A percentile compares a stretch with the other conserved stretches of the same genome.
Conservation (phyloP, 2,113 vertebrate genomes). For the Aegithalos caudatus region DNA sequence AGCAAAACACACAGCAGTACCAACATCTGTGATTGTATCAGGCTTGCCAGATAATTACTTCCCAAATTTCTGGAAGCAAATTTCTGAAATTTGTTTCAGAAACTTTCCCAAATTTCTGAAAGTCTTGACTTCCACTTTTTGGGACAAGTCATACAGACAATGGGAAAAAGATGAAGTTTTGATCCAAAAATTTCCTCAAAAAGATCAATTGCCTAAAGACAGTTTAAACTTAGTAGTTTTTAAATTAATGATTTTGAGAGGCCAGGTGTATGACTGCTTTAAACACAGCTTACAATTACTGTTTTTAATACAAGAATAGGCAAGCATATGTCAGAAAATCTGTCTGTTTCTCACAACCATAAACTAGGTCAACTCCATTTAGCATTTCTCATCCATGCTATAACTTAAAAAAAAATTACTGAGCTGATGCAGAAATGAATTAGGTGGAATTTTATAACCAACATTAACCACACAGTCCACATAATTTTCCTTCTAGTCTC, state of each 20-base stretch:
- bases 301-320: neutral
- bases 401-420: neutral
- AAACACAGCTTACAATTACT: neutral
- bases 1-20: neutral
- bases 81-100: too few species aligned
- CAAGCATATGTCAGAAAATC: slow-evolving; percentile 18
- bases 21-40: neutral
- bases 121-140: neutral
- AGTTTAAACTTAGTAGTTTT: neutral
- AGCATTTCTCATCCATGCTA: neutral
- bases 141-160: neutral
- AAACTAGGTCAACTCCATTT: slow-evolving; percentile 8
- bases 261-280: neutral
- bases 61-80: neutral
- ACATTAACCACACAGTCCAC: neutral
- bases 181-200: neutral
- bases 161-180: neutral
- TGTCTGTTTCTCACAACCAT: neutral
- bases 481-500: neutral
- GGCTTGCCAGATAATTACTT: neutral
- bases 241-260: neutral
- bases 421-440: neutral
- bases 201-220: neutral
- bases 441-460: neutral
- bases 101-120: neutral